Evolutionary conservation across 2,113 vertebrate species (phyloP).

Genomic region (Chaenocephalus aceratus): DNA sequence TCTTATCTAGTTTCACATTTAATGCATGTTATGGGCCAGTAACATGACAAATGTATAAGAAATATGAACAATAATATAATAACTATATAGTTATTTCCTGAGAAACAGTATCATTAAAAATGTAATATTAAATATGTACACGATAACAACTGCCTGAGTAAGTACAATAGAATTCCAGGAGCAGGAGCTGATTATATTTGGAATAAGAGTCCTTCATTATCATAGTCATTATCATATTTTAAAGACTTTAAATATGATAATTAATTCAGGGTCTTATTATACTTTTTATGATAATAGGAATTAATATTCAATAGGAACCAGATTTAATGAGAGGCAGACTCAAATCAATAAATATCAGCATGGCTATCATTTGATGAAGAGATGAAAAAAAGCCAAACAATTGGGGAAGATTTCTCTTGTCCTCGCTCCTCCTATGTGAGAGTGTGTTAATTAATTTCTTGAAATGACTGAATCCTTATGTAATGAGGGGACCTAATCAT

Average conservation of each 20-base stretch:
- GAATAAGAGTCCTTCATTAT: slow-evolving; percentile 21
- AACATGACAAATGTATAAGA: not conserved
- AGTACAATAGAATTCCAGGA: not conserved
- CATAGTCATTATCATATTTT: slow-evolving; percentile 51
- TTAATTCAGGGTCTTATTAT: slow-evolving; percentile 43
- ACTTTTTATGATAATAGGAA: slow-evolving; percentile 53
- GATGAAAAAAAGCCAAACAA: slow-evolving; percentile 42
- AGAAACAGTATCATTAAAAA: not conserved
- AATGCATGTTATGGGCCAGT: too few relatives aligned
- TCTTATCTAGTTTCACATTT: not conserved
- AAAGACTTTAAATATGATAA: slow-evolving; percentile 26
- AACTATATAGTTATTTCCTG: not conserved
- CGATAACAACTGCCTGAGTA: not conserved
- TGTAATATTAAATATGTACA: slow-evolving; percentile 14
- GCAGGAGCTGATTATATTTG: slow-evolving; percentile 38
- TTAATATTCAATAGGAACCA: slow-evolving; percentile 39
- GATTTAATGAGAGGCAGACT: slow-evolving; percentile 57
- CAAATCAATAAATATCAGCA: slow-evolving; percentile 60
- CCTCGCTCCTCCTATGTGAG: slow-evolving; percentile 35
- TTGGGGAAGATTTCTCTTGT: slow-evolving; percentile 1
- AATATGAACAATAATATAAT: not conserved
- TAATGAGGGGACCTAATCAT: slow-evolving; percentile 76
- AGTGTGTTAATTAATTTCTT: slow-evolving; percentile 70
- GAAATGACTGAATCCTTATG: slow-evolving; percentile 74
- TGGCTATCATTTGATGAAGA: slow-evolving; percentile 50